Conservation (phyloP, 2,113 vertebrate species). For the Forbesichthys agassizii region DNA sequence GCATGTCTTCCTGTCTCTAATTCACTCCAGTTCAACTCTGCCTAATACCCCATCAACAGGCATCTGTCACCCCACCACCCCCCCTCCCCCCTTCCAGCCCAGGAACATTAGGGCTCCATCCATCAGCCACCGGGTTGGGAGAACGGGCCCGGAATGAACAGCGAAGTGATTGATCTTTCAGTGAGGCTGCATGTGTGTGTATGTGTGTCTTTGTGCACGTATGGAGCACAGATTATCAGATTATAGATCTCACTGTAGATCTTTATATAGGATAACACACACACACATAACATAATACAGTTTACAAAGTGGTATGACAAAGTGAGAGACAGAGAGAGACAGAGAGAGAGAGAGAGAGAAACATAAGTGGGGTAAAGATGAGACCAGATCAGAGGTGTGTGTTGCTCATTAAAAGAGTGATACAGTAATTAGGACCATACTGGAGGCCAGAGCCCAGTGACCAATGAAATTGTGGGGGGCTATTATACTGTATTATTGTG, state of each 20-base stretch:
- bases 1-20: slow-evolving; percentile 36
- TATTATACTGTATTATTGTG: not conserved
- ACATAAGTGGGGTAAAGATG: not conserved
- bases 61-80: slow-evolving; percentile 44
- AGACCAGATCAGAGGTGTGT: slow-evolving; percentile 18
- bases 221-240: slow-evolving; percentile 33
- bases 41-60: slow-evolving; percentile 52
- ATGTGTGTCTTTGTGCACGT: slow-evolving; percentile 42
- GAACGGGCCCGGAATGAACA: slow-evolving; percentile 9
- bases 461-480: not conserved
- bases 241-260: slow-evolving; percentile 30
- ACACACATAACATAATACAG: too few species aligned
- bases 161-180: not conserved
- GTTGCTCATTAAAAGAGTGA: slow-evolving; percentile 38
- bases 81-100: not conserved
- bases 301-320: not conserved
- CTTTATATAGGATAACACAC: slow-evolving; percentile 31
- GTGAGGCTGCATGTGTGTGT: not conserved
- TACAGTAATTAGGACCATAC: slow-evolving; percentile 46
- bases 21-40: slow-evolving; percentile 54
- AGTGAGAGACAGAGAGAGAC: not conserved
- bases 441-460: slow-evolving; percentile 19
- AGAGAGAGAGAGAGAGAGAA: not conserved
- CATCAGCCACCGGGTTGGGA: slow-evolving; percentile 39
- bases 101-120: slow-evolving; percentile 49